Conservation (phyloP, 2,888 invertebrate species). For the Thereva unica region DNA sequence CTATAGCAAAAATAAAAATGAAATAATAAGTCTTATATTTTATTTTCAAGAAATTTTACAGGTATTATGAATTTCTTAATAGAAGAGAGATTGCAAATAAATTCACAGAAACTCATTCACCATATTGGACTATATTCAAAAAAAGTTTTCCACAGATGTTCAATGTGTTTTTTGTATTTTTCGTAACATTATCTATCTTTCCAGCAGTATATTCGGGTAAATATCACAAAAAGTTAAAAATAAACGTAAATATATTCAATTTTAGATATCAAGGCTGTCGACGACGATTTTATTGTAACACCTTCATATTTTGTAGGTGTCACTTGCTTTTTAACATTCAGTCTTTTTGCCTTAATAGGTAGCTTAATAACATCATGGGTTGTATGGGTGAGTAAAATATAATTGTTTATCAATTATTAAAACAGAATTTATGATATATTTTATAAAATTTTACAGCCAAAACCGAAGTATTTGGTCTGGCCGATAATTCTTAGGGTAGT, state of each 20-base stretch:
- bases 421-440: background rate
- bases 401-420: background rate
- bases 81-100: constrained; percentile 58
- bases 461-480: constrained; percentile 73
- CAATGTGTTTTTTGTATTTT: constrained; percentile 91
- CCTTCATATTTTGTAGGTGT: constrained; percentile 69
- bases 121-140: constrained; percentile 72
- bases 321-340: constrained; percentile 93
- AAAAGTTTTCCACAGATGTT: constrained; percentile 81
- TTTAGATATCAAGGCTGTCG: constrained; percentile 60
- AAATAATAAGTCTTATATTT: background rate
- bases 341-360: constrained; percentile 89
- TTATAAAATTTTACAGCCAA: constrained; percentile 67
- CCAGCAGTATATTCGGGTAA: constrained; percentile 82
- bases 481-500: constrained; percentile 72
- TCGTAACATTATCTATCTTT: constrained; percentile 87
- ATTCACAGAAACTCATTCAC: constrained; percentile 58
- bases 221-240: background rate
- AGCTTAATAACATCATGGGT: constrained; percentile 80
- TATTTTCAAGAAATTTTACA: constrained; percentile 77
- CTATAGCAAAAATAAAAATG: too few species aligned
- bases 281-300: constrained; percentile 51
- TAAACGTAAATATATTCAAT: too few species aligned
- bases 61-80: constrained; percentile 77
- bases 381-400: constrained; percentile 68